A percentile compares a stretch with the other conserved stretches of the same genome.
These are phyloP conservation scores for Leucophenga varia DNA, from an alignment of 1,140 invertebrate genomes.

Conservation along the genomic window DNA sequence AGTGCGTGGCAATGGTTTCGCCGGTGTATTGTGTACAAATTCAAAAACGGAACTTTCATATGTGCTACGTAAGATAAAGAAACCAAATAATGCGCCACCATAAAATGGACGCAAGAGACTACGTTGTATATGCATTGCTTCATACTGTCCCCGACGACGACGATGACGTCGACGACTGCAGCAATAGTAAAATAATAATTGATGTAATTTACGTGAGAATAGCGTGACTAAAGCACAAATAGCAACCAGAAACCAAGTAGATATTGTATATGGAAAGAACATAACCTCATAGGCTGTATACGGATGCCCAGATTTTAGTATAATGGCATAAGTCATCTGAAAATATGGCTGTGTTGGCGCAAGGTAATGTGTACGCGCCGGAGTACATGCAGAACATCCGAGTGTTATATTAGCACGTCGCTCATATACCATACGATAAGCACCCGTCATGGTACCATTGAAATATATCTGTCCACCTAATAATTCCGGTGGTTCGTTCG, in stretches of 20 bases:
- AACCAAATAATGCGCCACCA: too few relatives aligned
- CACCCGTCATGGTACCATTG: constrained; percentile 37
- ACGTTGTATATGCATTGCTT: too few relatives aligned
- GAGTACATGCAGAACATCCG: constrained; percentile 25
- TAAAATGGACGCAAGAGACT: too few relatives aligned
- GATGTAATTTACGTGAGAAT: too few relatives aligned
- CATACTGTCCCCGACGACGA: too few relatives aligned
- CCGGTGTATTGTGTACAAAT: constrained; percentile 33
- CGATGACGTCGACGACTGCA: too few relatives aligned
- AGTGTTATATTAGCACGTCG: constrained; percentile 26
- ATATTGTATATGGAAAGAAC: constrained; percentile 24
- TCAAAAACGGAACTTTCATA: constrained; percentile 35
- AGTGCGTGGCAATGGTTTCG: constrained; percentile 25
- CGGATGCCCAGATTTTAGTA: constrained; percentile 5
- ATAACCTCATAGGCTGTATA: constrained; percentile 37
- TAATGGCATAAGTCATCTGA: constrained; percentile 28
- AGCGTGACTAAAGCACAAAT: too few relatives aligned
- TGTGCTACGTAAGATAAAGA: constrained; percentile 22
- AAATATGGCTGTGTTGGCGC: constrained; percentile 23
- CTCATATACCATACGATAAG: constrained; percentile 26
- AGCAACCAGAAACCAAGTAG: constrained; percentile 24
- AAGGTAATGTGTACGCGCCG: constrained; percentile 19
- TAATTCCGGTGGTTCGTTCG: constrained; percentile 22
- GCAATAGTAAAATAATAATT: too few relatives aligned
- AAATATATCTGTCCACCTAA: constrained; percentile 21